phyloP scores from a whole-genome alignment of 2,888 invertebrate genomes.

The Pherbina coryleti region DNA sequence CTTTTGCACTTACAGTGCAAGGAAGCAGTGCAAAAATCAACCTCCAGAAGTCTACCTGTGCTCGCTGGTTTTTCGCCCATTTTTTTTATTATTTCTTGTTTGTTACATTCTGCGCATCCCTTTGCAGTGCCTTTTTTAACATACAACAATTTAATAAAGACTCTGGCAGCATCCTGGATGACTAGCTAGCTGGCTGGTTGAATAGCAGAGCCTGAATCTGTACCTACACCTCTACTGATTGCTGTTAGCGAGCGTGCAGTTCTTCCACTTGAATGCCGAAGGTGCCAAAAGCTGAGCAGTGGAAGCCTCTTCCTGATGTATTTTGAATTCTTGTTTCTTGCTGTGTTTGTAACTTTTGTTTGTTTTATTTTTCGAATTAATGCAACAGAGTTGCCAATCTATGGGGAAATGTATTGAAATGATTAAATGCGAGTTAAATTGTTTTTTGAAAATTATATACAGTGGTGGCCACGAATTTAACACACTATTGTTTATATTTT shows the following conservation, averaged over 20 bases:
- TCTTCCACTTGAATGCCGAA: slow-evolving; percentile 31
- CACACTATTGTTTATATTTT: too few relatives aligned
- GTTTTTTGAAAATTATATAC: too few relatives aligned
- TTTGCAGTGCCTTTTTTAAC: slow-evolving; percentile 19
- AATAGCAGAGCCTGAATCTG: background rate
- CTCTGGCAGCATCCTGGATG: background rate
- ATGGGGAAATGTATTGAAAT: background rate
- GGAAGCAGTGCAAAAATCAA: background rate
- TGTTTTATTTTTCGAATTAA: background rate
- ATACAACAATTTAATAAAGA: slow-evolving; percentile 33
- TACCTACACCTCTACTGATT: background rate
- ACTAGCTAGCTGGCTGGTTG: background rate
- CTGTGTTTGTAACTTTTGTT: background rate
- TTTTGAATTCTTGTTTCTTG: slow-evolving; percentile 1
- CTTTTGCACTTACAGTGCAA: background rate
- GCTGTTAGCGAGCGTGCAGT: background rate
- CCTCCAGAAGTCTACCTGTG: background rate
- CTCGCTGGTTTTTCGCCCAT: background rate
- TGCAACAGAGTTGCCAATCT: slow-evolving; percentile 1
- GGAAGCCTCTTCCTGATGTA: slow-evolving; percentile 19
- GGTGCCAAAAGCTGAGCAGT: slow-evolving; percentile 24
- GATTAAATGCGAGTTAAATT: background rate
- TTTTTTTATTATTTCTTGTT: background rate
- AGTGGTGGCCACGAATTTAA: too few relatives aligned
- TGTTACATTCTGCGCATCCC: background rate